phyloP scores from a whole-genome alignment of 2,113 vertebrate species.

The Bubalus kerabau region DNA sequence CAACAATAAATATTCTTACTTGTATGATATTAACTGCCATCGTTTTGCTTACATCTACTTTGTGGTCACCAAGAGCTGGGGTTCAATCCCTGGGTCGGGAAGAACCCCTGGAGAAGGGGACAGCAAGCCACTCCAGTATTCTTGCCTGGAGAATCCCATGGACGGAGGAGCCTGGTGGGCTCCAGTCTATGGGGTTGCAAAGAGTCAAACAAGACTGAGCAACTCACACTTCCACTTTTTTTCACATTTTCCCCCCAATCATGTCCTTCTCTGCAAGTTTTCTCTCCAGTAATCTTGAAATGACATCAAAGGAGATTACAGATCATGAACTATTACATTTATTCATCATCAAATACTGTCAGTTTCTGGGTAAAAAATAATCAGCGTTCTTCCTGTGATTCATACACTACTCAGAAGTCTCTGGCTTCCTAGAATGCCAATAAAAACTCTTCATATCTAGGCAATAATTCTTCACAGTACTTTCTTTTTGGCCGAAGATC shows the following conservation, averaged over 20 bases:
- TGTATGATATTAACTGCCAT: not conserved
- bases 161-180: not conserved
- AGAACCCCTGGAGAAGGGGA: not conserved
- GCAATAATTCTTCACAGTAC: not conserved
- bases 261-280: not conserved
- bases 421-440: constrained; percentile 4
- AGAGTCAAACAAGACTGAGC: not conserved
- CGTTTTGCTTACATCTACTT: not conserved
- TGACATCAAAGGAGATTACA: not conserved
- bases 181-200: not conserved
- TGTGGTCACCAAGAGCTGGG: not conserved
- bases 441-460: not conserved
- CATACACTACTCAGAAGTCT: constrained; percentile 21
- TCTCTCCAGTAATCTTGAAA: not conserved
- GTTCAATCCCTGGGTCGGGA: not conserved
- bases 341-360: not conserved
- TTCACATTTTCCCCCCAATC: not conserved
- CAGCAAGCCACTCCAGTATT: not conserved
- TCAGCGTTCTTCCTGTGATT: constrained; percentile 33
- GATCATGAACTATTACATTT: not conserved
- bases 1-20: not conserved
- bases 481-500: not conserved
- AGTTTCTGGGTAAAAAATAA: constrained; percentile 17
- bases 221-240: not conserved
- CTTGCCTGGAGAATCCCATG: not conserved